Percentiles rank a stretch among this genome's conserved stretches.
Evolutionary conservation across 2,888 invertebrate genomes (phyloP).

Genomic region (Phymatocera aterrima): DNA sequence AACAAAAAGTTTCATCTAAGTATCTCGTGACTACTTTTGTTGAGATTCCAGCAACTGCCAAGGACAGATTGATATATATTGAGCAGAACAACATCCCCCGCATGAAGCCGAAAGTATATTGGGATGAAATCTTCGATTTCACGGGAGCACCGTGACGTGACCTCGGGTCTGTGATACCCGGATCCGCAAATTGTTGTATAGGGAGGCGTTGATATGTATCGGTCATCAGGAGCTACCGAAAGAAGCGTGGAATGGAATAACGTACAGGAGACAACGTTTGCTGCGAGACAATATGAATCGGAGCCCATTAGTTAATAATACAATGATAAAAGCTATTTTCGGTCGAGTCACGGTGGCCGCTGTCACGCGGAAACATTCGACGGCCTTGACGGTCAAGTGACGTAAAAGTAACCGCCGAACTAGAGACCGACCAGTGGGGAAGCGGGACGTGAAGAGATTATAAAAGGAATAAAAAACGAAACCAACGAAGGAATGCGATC

Average conservation of each 20-base stretch:
- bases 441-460: slow-evolving; percentile 31
- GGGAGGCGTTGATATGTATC: slow-evolving; percentile 8
- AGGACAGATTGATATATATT: slow-evolving; percentile 10
- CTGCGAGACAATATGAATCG: slow-evolving; percentile 4
- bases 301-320: slow-evolving; percentile 8
- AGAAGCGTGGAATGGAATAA: neutral
- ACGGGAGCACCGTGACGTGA: slow-evolving; percentile 28
- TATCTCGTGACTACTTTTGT: slow-evolving; percentile 13
- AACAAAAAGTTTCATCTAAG: slow-evolving; percentile 3
- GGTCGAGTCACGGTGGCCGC: slow-evolving; percentile 17
- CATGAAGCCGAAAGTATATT: slow-evolving; percentile 21
- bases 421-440: slow-evolving; percentile 39
- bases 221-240: neutral
- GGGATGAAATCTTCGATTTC: slow-evolving; percentile 18
- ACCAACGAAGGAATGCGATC: slow-evolving; percentile 41
- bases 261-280: neutral
- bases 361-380: slow-evolving; percentile 47
- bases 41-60: slow-evolving; percentile 11
- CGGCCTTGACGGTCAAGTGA: slow-evolving; percentile 47
- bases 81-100: neutral
- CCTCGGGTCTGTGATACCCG: slow-evolving; percentile 18
- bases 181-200: slow-evolving; percentile 4
- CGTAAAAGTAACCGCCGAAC: slow-evolving; percentile 46
- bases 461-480: slow-evolving; percentile 41
- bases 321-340: slow-evolving; percentile 3